These are phyloP conservation scores for Hermaeophaga mercurialis DNA, from an alignment of 2,888 invertebrate genomes.

Conservation along the genomic window DNA sequence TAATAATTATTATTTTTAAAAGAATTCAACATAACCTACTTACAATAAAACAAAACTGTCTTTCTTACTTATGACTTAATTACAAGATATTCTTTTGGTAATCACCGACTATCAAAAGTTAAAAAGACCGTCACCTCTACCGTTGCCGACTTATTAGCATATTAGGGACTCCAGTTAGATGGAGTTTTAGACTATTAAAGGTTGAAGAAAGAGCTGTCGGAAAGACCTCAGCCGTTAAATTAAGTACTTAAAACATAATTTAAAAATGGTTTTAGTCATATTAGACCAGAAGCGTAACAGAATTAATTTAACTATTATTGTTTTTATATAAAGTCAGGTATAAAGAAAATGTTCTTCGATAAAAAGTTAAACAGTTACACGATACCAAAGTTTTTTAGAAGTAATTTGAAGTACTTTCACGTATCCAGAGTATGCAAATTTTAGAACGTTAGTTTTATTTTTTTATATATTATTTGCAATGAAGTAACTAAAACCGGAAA, in stretches of 20 bases:
- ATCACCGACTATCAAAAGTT: neutral
- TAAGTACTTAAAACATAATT: neutral
- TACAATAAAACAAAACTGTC: neutral
- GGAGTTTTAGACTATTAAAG: neutral
- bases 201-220: constrained; percentile 1
- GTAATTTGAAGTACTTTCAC: no score
- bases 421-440: no score
- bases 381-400: no score
- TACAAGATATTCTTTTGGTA: neutral
- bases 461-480: no score
- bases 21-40: neutral
- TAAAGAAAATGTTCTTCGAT: no score
- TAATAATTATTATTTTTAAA: no score
- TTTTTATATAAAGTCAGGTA: no score
- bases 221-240: constrained; percentile 4
- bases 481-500: no score
- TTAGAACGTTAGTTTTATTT: no score
- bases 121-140: neutral
- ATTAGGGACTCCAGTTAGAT: neutral
- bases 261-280: neutral
- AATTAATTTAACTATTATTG: no score
- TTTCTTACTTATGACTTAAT: neutral
- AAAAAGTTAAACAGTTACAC: no score
- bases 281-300: neutral
- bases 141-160: neutral